These are phyloP conservation scores for Erpetoichthys calabaricus DNA, from an alignment of 2,797 vertebrate genomes.

Conservation along the genomic window DNA sequence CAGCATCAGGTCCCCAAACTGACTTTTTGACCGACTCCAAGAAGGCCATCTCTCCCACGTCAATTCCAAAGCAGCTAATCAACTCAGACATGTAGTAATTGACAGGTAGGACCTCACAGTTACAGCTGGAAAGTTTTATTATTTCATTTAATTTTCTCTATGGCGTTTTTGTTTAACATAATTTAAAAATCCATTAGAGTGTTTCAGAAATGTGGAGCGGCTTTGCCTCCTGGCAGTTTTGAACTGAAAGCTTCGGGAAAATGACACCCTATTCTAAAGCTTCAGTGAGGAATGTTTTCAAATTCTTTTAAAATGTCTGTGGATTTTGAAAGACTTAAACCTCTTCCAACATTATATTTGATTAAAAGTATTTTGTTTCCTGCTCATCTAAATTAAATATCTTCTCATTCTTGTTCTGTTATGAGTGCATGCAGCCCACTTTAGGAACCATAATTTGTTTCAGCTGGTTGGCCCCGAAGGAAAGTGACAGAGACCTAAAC, in stretches of 20 bases:
- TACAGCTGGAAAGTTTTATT: constrained; percentile 26
- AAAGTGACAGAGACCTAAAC: too few relatives aligned
- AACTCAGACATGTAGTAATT: constrained; percentile 35
- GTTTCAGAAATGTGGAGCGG: constrained; percentile 27
- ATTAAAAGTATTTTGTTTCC: neutral
- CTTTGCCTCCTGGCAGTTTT: constrained; percentile 26
- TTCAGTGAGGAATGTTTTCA: constrained; percentile 2
- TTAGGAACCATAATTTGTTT: too few relatives aligned
- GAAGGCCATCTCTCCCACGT: too few relatives aligned
- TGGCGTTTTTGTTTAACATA: constrained; percentile 41
- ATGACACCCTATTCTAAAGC: constrained; percentile 12
- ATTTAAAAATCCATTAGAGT: constrained; percentile 30
- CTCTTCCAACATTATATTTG: neutral
- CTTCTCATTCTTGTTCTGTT: neutral
- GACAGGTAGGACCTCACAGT: constrained; percentile 30
- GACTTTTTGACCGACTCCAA: too few relatives aligned
- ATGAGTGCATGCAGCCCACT: too few relatives aligned
- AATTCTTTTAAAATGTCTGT: constrained; percentile 6
- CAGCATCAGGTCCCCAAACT: too few relatives aligned
- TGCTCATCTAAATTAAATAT: neutral
- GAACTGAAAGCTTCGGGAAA: constrained; percentile 2
- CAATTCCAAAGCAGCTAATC: too few relatives aligned
- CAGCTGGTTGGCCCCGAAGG: too few relatives aligned
- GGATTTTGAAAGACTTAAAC: neutral
- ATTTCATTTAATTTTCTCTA: constrained; percentile 36